Evolutionary conservation across 2,888 invertebrate genomes (phyloP).

Genomic region (Sarcophaga subvicina): DNA sequence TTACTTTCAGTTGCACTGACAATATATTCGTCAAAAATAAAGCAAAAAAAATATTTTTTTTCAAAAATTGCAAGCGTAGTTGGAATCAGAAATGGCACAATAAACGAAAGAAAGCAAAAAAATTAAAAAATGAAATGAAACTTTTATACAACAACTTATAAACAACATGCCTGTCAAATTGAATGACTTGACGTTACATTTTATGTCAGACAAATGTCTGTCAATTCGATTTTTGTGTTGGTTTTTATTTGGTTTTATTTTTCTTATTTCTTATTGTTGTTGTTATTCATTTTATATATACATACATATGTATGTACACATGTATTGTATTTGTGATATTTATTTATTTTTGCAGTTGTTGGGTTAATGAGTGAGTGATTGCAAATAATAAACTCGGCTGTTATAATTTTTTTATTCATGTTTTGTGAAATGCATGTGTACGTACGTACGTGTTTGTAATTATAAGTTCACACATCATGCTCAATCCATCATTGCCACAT

Average conservation of each 20-base stretch:
- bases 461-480: conserved; percentile 59
- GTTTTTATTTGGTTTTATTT: conserved; percentile 23
- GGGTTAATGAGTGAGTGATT: conserved; percentile 61
- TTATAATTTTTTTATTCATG: conserved; percentile 51
- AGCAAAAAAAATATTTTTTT: conserved; percentile 26
- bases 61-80: conserved; percentile 5
- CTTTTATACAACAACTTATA: conserved; percentile 45
- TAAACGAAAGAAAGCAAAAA: conserved; percentile 1
- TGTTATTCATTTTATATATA: not conserved
- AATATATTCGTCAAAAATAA: conserved; percentile 48
- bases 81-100: not conserved
- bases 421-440: conserved; percentile 13
- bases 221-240: conserved; percentile 56
- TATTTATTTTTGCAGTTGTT: conserved; percentile 27
- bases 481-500: conserved; percentile 1
- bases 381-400: conserved; percentile 64
- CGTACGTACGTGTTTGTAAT: conserved; percentile 53
- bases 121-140: conserved; percentile 21
- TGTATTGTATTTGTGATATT: not conserved
- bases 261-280: conserved; percentile 32
- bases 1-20: conserved; percentile 50
- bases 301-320: no score
- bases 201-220: conserved; percentile 68
- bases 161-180: conserved; percentile 69
- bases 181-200: conserved; percentile 68